Percentiles rank a stretch among this genome's conserved stretches.
phyloP scores from a whole-genome alignment of 2,888 invertebrate species.

The Standfussiana lucernea region DNA sequence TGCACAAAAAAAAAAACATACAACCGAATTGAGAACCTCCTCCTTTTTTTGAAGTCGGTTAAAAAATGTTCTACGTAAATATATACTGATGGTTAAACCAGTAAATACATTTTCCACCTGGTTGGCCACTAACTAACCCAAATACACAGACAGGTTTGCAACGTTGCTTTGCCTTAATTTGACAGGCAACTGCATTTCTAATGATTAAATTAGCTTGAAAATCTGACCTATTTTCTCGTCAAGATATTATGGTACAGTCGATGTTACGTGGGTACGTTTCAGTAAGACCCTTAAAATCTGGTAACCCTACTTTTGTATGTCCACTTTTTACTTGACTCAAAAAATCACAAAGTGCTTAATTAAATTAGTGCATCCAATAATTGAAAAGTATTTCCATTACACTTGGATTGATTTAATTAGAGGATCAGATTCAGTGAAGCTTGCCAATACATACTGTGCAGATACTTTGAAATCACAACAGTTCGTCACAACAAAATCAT shows the following conservation, averaged over 20 bases:
- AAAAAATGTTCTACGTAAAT: neutral
- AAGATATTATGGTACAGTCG: neutral
- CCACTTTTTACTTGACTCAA: neutral
- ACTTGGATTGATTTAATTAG: conserved; percentile 16
- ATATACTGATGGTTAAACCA: neutral
- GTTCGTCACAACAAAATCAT: conserved; percentile 25
- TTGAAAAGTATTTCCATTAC: conserved; percentile 7
- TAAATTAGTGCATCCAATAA: conserved; percentile 18
- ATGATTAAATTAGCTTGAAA: conserved; percentile 30
- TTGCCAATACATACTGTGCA: conserved; percentile 17
- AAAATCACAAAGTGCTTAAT: conserved; percentile 1
- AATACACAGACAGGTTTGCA: conserved; percentile 34
- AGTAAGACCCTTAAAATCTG: conserved; percentile 6
- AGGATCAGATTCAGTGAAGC: neutral
- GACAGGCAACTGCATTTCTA: conserved; percentile 51
- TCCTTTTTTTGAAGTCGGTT: too few relatives aligned
- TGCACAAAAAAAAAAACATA: too few relatives aligned
- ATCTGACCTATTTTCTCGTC: conserved; percentile 34
- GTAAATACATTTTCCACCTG: conserved; percentile 10
- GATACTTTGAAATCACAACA: conserved; percentile 15
- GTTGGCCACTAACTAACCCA: conserved; percentile 41
- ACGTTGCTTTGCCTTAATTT: conserved; percentile 41
- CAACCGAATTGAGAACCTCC: too few relatives aligned
- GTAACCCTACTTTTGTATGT: conserved; percentile 8
- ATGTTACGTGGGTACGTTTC: neutral